Evolutionary conservation across 2,113 vertebrate genomes (phyloP).

Genomic region (Tychaedon coryphoeus): DNA sequence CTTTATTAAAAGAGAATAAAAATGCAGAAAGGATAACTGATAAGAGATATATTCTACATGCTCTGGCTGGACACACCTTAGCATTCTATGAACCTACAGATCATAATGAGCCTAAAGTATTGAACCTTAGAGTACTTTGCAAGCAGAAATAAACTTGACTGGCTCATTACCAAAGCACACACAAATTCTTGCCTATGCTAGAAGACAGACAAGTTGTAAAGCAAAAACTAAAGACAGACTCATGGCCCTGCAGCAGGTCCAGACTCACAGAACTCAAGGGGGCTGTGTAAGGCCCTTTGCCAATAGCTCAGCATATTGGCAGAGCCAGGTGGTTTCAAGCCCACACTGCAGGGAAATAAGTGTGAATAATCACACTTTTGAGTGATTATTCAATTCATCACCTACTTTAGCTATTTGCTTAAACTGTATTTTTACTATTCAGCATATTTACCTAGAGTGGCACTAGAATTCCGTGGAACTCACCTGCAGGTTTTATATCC

Average conservation of each 20-base stretch:
- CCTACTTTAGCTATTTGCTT: not conserved
- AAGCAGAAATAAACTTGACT: not conserved
- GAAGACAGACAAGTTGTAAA: not conserved
- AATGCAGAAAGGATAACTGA: not conserved
- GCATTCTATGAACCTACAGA: not conserved
- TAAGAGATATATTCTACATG: not conserved
- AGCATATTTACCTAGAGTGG: not conserved
- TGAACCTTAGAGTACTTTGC: not conserved
- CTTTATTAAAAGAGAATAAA: not conserved
- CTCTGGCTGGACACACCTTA: not conserved
- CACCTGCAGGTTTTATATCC: not conserved
- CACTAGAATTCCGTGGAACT: not conserved
- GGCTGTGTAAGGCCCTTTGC: accelerated
- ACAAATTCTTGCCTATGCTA: not conserved
- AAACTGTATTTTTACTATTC: not conserved
- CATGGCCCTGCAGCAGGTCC: not conserved
- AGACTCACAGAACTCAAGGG: not conserved
- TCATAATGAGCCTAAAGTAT: not conserved
- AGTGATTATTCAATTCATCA: not conserved
- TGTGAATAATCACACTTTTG: no score
- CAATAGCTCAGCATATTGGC: not conserved
- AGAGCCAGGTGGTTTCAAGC: not conserved
- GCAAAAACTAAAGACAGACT: not conserved
- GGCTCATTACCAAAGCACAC: not conserved
- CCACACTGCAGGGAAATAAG: not conserved